Evolutionary conservation across 1,140 invertebrate genomes (phyloP).

Genomic region (Drosophila virilis): DNA sequence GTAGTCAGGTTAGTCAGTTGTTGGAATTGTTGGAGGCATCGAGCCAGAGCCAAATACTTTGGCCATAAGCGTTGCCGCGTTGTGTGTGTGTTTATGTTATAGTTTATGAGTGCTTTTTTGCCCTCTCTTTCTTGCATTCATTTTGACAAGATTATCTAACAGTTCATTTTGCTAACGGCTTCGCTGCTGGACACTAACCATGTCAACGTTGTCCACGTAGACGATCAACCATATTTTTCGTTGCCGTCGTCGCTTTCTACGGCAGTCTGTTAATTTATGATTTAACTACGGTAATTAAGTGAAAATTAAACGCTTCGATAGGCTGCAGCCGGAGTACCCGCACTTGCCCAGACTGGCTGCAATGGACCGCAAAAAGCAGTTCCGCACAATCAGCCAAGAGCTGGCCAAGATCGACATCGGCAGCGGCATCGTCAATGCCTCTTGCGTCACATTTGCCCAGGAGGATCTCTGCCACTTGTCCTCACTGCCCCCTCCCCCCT

Average conservation of each 20-base stretch:
- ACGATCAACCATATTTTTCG: slow-evolving; percentile 10
- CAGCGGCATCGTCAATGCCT: slow-evolving; percentile 2
- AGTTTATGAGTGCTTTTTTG: slow-evolving; percentile 10
- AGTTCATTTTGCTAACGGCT: slow-evolving; percentile 53
- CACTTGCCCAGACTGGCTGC: slow-evolving; percentile 14
- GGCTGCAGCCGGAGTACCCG: slow-evolving; percentile 13
- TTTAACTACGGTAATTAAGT: slow-evolving; percentile 54
- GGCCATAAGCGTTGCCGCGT: slow-evolving; percentile 32
- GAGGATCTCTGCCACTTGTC: slow-evolving; percentile 8
- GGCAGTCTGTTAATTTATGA: slow-evolving; percentile 50
- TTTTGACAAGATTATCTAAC: slow-evolving; percentile 47
- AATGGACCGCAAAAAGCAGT: slow-evolving; percentile 43
- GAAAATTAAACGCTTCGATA: slow-evolving; percentile 54
- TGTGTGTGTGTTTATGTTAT: slow-evolving; percentile 15
- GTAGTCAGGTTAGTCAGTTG: slow-evolving; percentile 25
- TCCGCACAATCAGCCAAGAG: slow-evolving; percentile 20
- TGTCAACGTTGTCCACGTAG: slow-evolving; percentile 21
- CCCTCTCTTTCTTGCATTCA: neutral
- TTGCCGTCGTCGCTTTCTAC: slow-evolving; percentile 42
- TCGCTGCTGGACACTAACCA: slow-evolving; percentile 33
- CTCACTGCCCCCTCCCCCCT: neutral
- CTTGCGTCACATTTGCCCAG: slow-evolving; percentile 35
- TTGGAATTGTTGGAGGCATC: neutral
- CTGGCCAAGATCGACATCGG: slow-evolving; percentile 22
- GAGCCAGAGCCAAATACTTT: slow-evolving; percentile 21